Percentiles rank a stretch among this genome's conserved stretches.
Conservation (phyloP, 2,797 vertebrate genomes). For the Pangasius larnaudii region DNA sequence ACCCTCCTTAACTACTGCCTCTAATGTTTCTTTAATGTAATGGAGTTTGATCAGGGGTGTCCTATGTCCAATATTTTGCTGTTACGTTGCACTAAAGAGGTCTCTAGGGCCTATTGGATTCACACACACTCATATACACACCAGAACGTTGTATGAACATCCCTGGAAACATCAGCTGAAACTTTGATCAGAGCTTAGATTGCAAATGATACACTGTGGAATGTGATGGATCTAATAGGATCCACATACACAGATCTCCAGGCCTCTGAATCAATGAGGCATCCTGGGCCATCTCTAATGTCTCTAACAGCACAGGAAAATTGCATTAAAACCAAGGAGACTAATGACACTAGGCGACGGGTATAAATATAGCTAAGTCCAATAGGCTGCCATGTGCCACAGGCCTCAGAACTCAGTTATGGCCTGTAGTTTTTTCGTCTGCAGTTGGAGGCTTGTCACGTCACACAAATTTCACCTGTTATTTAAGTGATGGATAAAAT, state of each 20-base stretch:
- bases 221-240: constrained; percentile 45
- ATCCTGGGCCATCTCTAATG: constrained; percentile 46
- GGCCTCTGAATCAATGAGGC: constrained; percentile 55
- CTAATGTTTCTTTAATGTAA: constrained; percentile 82
- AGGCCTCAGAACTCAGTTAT: neutral
- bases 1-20: constrained; percentile 65
- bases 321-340: constrained; percentile 53
- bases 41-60: constrained; percentile 80
- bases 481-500: neutral
- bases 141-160: constrained; percentile 24
- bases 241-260: constrained; percentile 53
- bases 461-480: neutral
- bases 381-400: constrained; percentile 10
- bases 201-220: constrained; percentile 50
- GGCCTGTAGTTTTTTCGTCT: neutral
- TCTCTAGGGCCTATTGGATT: constrained; percentile 76
- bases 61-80: constrained; percentile 74
- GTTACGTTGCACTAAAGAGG: constrained; percentile 76
- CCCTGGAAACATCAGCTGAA: constrained; percentile 40
- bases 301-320: constrained; percentile 48
- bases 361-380: constrained; percentile 42
- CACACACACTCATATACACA: constrained; percentile 60
- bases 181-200: constrained; percentile 38
- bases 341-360: constrained; percentile 51
- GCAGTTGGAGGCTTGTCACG: constrained; percentile 1